Percentiles rank a stretch among this genome's conserved stretches.
Evolutionary conservation across 1,140 invertebrate species (phyloP).

Genomic region (Sminthurides bifidus): DNA sequence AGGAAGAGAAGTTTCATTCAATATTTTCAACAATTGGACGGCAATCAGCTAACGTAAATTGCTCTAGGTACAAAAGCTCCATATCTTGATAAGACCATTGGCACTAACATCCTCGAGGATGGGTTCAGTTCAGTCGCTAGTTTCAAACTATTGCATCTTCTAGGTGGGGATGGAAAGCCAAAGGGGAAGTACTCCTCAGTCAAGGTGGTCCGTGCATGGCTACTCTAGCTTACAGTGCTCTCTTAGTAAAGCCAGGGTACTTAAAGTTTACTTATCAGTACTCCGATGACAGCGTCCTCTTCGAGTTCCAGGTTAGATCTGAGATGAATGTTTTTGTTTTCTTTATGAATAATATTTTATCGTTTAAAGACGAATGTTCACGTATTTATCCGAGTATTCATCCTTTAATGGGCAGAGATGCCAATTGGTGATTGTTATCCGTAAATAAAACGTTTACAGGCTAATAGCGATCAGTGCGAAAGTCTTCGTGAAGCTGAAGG

Average conservation of each 20-base stretch:
- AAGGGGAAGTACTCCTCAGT: conserved; percentile 39
- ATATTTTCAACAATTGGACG: conserved; percentile 33
- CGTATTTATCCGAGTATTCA: too few species aligned
- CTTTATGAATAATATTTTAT: too few species aligned
- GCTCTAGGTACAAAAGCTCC: conserved; percentile 32
- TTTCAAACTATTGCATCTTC: not conserved
- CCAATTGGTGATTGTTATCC: too few species aligned
- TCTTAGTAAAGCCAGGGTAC: conserved; percentile 43
- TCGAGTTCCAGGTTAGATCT: conserved; percentile 42
- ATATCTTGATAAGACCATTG: not conserved
- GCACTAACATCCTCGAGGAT: too few species aligned
- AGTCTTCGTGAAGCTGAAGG: conserved; percentile 38
- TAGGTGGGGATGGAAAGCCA: conserved; percentile 40
- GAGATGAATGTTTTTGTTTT: too few species aligned
- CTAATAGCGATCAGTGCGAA: conserved; percentile 45
- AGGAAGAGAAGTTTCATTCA: conserved; percentile 38
- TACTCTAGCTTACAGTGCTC: conserved; percentile 41
- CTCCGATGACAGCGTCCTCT: conserved; percentile 41
- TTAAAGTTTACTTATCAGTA: conserved; percentile 45
- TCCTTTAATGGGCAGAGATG: too few species aligned
- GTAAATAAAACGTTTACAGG: conserved; percentile 34
- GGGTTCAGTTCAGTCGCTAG: not conserved
- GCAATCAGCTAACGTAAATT: conserved; percentile 33
- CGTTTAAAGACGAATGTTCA: too few species aligned
- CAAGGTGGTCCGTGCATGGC: conserved; percentile 39